These are phyloP conservation scores for Trochalopteron elliotii DNA, from an alignment of 2,113 vertebrate genomes.

Conservation along the genomic window DNA sequence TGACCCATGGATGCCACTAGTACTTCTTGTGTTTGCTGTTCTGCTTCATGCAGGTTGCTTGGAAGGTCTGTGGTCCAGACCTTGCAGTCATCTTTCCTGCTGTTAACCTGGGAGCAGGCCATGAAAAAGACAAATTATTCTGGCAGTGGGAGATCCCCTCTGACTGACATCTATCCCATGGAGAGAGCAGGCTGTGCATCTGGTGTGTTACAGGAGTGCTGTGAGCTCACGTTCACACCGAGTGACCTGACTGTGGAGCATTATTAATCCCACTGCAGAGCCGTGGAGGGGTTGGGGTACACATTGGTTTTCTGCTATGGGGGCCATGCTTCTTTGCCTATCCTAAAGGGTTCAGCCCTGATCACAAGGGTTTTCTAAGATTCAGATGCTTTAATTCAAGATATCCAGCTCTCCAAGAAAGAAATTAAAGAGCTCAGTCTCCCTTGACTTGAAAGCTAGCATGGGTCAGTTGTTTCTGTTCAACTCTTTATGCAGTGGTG, in stretches of 20 bases:
- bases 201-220: neutral
- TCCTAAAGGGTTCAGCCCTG: neutral
- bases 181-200: neutral
- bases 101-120: neutral
- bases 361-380: neutral
- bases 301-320: rapidly evolving
- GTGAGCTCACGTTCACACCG: rapidly evolving
- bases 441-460: neutral
- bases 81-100: neutral
- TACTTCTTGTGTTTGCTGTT: neutral
- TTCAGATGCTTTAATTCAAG: neutral
- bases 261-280: neutral
- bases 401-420: neutral
- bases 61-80: neutral
- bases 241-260: neutral
- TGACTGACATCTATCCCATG: neutral
- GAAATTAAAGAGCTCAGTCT: neutral
- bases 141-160: neutral
- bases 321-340: neutral
- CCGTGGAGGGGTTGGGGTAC: rapidly evolving
- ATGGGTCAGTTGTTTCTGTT: neutral
- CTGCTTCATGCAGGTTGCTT: neutral
- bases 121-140: slow-evolving; percentile 23
- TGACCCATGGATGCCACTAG: neutral
- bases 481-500: neutral